Conservation (phyloP, 2,797 vertebrate species). For the Malacoctenus gilli region DNA sequence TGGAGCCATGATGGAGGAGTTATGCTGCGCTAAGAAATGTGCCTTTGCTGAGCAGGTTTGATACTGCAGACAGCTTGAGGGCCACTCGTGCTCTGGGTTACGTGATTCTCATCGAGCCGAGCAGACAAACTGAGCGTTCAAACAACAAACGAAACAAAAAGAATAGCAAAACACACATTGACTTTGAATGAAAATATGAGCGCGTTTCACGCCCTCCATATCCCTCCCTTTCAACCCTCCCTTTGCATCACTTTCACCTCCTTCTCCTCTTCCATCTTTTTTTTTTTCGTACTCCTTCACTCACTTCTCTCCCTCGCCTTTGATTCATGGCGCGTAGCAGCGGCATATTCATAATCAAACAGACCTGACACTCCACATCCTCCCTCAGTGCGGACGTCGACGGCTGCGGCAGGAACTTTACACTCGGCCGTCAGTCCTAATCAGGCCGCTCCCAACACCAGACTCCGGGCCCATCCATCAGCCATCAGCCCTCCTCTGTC, state of each 20-base stretch:
- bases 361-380: constrained; percentile 79
- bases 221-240: constrained; percentile 44
- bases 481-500: constrained; percentile 58
- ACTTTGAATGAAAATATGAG: constrained; percentile 74
- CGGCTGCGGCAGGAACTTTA: constrained; percentile 83
- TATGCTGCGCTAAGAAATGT: constrained; percentile 46
- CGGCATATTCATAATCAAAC: constrained; percentile 80
- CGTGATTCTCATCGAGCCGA: constrained; percentile 56
- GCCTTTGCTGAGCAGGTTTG: constrained; percentile 52
- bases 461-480: constrained; percentile 78
- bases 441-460: constrained; percentile 79
- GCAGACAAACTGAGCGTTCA: constrained; percentile 72
- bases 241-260: constrained; percentile 41
- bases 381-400: constrained; percentile 78
- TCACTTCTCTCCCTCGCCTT: constrained; percentile 45
- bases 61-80: constrained; percentile 67
- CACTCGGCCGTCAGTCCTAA: constrained; percentile 85
- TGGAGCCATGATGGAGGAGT: constrained; percentile 36
- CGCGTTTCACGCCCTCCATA: constrained; percentile 66
- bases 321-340: constrained; percentile 71
- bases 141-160: too few relatives aligned
- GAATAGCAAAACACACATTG: constrained; percentile 61
- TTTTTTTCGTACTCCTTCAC: constrained; percentile 13
- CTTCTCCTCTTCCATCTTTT: constrained; percentile 24
- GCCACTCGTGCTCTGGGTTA: constrained; percentile 72